Percentiles rank a stretch among this genome's conserved stretches.
These are phyloP conservation scores for Listrodromus nycthemerus DNA, from an alignment of 2,888 invertebrate species.

Conservation along the genomic window DNA sequence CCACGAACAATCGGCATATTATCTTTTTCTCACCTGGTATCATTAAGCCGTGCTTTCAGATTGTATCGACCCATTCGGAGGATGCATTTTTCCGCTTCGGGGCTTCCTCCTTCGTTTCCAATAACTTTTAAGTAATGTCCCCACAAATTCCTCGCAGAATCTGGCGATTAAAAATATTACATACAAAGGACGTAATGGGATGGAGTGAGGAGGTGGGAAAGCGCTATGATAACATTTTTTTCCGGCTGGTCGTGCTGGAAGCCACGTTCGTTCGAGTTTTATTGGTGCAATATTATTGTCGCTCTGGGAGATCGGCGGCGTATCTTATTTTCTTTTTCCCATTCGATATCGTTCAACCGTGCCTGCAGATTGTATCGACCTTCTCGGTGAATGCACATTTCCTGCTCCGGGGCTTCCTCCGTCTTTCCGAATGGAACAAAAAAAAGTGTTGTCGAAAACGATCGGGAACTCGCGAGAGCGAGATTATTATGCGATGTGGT, in stretches of 20 bases:
- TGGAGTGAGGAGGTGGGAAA: neutral
- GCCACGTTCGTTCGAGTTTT: neutral
- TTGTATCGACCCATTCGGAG: conserved; percentile 5
- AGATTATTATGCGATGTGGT: conserved; percentile 39
- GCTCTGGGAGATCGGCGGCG: neutral
- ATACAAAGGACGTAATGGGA: neutral
- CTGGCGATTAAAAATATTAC: neutral
- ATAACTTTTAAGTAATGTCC: neutral
- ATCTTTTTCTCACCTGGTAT: neutral
- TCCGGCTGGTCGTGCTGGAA: neutral
- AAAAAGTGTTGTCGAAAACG: conserved; percentile 13
- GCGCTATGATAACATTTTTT: neutral
- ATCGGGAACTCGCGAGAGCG: conserved; percentile 16
- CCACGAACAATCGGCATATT: too few relatives aligned
- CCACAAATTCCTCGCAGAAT: neutral
- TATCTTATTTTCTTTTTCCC: neutral
- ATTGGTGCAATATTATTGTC: neutral
- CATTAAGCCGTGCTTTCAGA: neutral
- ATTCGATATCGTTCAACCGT: neutral
- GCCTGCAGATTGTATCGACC: neutral
- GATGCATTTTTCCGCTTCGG: neutral
- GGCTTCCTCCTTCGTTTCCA: neutral
- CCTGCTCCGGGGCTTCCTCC: neutral
- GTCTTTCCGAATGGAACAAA: conserved; percentile 14
- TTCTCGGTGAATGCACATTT: neutral